phyloP scores from a whole-genome alignment of 1,140 invertebrate genomes.

The Arctopsyche grandis region DNA sequence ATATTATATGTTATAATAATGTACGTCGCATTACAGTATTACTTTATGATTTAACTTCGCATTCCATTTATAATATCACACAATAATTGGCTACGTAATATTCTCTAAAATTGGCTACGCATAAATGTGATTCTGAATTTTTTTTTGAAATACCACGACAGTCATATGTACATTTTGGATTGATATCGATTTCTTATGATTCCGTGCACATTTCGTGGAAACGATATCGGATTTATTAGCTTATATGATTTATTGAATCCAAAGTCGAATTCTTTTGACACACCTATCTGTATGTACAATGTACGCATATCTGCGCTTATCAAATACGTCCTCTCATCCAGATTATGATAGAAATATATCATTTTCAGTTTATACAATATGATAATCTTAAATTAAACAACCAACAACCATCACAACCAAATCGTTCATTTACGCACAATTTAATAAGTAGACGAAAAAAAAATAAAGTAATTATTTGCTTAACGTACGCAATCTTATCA shows the following conservation, averaged over 20 bases:
- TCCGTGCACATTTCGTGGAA: background rate
- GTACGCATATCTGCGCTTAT: background rate
- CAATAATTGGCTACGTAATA: too few relatives aligned
- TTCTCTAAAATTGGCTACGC: too few relatives aligned
- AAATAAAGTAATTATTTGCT: too few relatives aligned
- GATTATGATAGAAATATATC: background rate
- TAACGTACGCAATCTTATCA: too few relatives aligned
- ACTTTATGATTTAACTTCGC: background rate
- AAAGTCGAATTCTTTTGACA: too few relatives aligned
- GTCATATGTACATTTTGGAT: too few relatives aligned
- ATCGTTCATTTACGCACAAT: slow-evolving; percentile 2
- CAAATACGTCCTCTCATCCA: background rate
- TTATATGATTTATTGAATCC: background rate
- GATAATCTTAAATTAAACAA: background rate
- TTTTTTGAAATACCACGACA: too few relatives aligned
- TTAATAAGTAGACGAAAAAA: background rate
- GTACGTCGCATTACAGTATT: too few relatives aligned
- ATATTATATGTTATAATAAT: too few relatives aligned
- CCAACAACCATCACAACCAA: too few relatives aligned
- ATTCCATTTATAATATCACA: too few relatives aligned
- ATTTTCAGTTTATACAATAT: background rate
- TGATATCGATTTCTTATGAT: background rate
- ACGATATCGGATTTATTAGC: background rate
- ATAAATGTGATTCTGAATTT: too few relatives aligned
- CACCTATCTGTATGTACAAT: background rate